Evolutionary conservation across 2,888 invertebrate genomes (phyloP), one percentile per base, ranked within the genome.

Genomic region (Nomada ruficornis): DNA sequence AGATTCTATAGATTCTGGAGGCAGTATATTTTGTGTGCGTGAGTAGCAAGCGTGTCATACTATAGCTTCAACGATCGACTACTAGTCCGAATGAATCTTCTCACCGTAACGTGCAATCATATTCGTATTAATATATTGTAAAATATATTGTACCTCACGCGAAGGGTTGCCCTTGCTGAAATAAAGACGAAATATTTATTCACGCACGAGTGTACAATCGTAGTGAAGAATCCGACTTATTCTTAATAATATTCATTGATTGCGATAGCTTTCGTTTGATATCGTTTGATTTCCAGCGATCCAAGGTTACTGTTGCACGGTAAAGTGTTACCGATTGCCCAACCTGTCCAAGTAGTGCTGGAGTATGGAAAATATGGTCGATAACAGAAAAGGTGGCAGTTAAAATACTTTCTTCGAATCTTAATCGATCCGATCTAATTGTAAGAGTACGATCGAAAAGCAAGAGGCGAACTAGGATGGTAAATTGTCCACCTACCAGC

Each of bases 101-200:
- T 90, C 84, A 88, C 82, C 87, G 89, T 93, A 90, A 90, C 82
- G 90, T 91, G 91, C 93, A 91, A 93, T 92, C 91, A 91, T 85
- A 85, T 88, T 90, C 87, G 89, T 90, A 90, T 87, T 87, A 82
- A 86, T 83, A 87, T 88, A 89, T 79, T 93, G 91, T 92, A 91
- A 91, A 86, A 91, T 93, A 91, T 93, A 92, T 89, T 92, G 92
- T 93, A 93, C 85, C 90, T 91, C 90, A 89, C 90, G 89, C 89
- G 87, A 85, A 89, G 82, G 73, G 64, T 82, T 77, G 87, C 87
- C 87, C 89, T 85, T 84, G 60, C 75, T 77, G 75, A 90, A 92
- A 93, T 92, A 93, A 93, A 93, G 91, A 92, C 90, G 86, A 89
- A 89, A 91, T 93, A 93, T 93, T 93, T 93, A 93, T 93, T 93